Evolutionary conservation across 2,888 invertebrate genomes (phyloP).

Genomic region (Drosophila sordidula): DNA sequence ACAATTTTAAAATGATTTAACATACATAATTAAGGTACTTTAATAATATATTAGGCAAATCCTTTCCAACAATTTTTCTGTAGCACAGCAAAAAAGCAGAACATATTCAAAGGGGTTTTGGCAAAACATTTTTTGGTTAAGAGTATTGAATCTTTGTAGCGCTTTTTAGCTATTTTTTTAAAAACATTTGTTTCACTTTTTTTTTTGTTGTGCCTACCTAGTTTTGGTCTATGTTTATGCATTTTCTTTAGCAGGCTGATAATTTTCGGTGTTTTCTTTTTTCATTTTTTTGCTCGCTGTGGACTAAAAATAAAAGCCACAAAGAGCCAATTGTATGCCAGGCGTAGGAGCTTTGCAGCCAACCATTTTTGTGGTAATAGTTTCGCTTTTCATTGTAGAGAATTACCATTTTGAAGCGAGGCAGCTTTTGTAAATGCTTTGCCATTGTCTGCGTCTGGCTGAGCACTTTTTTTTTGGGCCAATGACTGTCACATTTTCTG

Average conservation of each 20-base stretch:
- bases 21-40: no score
- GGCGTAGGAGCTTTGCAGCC: conserved; percentile 9
- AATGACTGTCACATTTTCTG: conserved; percentile 57
- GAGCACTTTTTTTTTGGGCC: conserved; percentile 45
- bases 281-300: conserved; percentile 30
- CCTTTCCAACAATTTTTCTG: no score
- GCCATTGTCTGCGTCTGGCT: conserved; percentile 43
- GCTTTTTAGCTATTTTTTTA: neutral
- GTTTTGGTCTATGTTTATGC: conserved; percentile 44
- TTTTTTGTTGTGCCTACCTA: conserved; percentile 35
- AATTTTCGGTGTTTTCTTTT: conserved; percentile 45
- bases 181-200: conserved; percentile 11
- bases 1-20: no score
- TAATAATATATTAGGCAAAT: no score
- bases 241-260: conserved; percentile 49
- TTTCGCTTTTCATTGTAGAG: conserved; percentile 70
- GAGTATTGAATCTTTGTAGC: conserved; percentile 3
- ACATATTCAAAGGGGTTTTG: no score
- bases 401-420: conserved; percentile 21
- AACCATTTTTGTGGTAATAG: conserved; percentile 54
- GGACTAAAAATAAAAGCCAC: conserved; percentile 64
- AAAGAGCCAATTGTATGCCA: conserved; percentile 30
- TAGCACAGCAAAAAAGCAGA: no score
- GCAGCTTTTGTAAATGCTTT: conserved; percentile 33
- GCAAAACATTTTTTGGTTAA: neutral